Percentiles rank a stretch among this genome's conserved stretches.
phyloP scores from a whole-genome alignment of 2,888 invertebrate genomes.

The Epicampocera succincta region DNA sequence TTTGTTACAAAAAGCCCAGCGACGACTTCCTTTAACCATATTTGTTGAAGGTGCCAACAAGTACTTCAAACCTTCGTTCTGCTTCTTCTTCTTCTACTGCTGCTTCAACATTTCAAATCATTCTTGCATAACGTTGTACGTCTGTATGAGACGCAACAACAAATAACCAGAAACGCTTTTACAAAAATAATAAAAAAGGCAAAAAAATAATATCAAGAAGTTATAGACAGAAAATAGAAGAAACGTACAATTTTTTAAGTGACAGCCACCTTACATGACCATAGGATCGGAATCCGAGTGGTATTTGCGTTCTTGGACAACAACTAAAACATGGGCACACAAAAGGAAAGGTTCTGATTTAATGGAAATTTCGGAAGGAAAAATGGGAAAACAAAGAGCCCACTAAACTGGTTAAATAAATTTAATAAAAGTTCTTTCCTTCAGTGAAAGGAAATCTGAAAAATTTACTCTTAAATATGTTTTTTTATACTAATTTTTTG shows the following conservation, averaged over 20 bases:
- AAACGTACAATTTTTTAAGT: conserved; percentile 65
- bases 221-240: conserved; percentile 29
- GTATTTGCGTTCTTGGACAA: conserved; percentile 10
- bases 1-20: conserved; percentile 58
- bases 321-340: neutral
- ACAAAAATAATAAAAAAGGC: conserved; percentile 15
- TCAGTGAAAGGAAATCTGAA: no score
- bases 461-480: no score
- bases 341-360: no score
- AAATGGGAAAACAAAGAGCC: no score
- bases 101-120: conserved; percentile 41
- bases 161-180: conserved; percentile 11
- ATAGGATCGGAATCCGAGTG: neutral
- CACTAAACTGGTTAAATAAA: no score
- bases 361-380: neutral
- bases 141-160: conserved; percentile 32
- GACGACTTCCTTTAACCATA: conserved; percentile 68
- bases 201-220: neutral
- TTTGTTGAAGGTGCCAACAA: conserved; percentile 62
- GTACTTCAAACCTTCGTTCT: conserved; percentile 54
- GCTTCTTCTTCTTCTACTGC: conserved; percentile 24
- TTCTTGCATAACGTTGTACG: conserved; percentile 55
- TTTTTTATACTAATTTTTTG: no score
- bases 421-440: no score
- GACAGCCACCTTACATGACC: conserved; percentile 68